Evolutionary conservation across 2,888 invertebrate genomes (phyloP).

Genomic region (Heliothis peltigera): DNA sequence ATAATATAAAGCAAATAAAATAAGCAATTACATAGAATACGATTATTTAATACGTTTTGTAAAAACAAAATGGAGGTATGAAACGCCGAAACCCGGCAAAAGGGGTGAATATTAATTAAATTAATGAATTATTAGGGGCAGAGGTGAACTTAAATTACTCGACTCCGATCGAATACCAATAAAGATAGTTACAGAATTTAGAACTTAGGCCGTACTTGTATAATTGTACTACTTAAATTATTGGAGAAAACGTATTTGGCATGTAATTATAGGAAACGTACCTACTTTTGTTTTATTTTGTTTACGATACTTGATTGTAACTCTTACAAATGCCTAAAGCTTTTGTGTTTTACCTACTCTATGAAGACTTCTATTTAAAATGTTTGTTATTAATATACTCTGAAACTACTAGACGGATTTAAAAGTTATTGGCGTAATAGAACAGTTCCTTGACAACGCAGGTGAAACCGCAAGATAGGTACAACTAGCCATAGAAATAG

Average conservation of each 20-base stretch:
- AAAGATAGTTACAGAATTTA: slow-evolving; percentile 21
- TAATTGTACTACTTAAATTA: slow-evolving; percentile 25
- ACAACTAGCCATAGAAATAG: no score
- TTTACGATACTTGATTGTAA: no score
- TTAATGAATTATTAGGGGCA: slow-evolving; percentile 49
- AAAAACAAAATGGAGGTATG: background rate
- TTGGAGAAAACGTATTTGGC: background rate
- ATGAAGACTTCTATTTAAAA: no score
- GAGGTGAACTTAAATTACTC: slow-evolving; percentile 42
- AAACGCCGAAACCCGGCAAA: slow-evolving; percentile 4
- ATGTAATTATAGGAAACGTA: slow-evolving; percentile 8
- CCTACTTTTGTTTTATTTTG: background rate
- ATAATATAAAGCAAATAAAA: background rate
- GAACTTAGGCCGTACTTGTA: background rate
- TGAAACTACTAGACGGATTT: no score
- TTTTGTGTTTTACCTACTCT: no score
- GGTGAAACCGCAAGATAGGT: no score
- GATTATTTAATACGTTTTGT: background rate
- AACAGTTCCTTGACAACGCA: no score
- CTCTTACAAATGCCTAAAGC: no score
- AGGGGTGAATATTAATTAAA: slow-evolving; percentile 46
- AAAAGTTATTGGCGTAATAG: no score
- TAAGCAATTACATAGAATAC: slow-evolving; percentile 1
- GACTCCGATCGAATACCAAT: slow-evolving; percentile 32
- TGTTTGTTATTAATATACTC: no score